Conservation (phyloP, 1,140 invertebrate species). For the Cydia splendana region DNA sequence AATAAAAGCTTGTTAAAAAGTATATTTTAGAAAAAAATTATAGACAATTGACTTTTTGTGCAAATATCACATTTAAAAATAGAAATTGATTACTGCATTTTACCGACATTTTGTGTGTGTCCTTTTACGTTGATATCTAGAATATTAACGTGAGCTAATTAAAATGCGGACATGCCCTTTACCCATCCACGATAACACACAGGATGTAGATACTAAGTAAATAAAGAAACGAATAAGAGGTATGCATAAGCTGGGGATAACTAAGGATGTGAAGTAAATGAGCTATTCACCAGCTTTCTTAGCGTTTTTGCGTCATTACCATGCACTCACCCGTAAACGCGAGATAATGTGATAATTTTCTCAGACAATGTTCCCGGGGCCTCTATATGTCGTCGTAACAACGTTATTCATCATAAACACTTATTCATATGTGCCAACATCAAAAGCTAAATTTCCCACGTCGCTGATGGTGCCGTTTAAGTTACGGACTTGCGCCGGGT, state of each 20-base stretch:
- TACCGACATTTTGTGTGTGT: background rate
- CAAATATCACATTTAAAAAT: background rate
- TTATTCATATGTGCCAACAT: conserved; percentile 33
- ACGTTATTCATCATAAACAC: conserved; percentile 32
- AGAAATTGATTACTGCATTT: background rate
- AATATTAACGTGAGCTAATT: background rate
- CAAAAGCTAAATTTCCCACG: conserved; percentile 32
- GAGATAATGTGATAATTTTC: conserved; percentile 32
- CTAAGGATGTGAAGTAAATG: conserved; percentile 23
- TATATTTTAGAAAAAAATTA: no score
- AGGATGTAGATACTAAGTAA: conserved; percentile 10
- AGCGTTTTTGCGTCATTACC: conserved; percentile 28
- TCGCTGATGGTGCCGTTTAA: conserved; percentile 27
- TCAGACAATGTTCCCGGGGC: conserved; percentile 30
- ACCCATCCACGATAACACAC: background rate
- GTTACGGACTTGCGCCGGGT: conserved; percentile 16
- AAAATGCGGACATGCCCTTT: conserved; percentile 15
- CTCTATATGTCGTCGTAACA: conserved; percentile 32
- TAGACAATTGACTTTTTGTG: background rate
- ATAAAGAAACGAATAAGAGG: background rate
- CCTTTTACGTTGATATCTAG: background rate
- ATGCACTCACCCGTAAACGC: conserved; percentile 32
- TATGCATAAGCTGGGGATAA: conserved; percentile 2
- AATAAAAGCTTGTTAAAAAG: no score
- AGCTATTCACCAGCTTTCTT: conserved; percentile 24